Percentiles rank a stretch among this genome's conserved stretches.
These are phyloP conservation scores for Syrrhaptes paradoxus DNA, from an alignment of 2,113 vertebrate species.

Conservation along the genomic window DNA sequence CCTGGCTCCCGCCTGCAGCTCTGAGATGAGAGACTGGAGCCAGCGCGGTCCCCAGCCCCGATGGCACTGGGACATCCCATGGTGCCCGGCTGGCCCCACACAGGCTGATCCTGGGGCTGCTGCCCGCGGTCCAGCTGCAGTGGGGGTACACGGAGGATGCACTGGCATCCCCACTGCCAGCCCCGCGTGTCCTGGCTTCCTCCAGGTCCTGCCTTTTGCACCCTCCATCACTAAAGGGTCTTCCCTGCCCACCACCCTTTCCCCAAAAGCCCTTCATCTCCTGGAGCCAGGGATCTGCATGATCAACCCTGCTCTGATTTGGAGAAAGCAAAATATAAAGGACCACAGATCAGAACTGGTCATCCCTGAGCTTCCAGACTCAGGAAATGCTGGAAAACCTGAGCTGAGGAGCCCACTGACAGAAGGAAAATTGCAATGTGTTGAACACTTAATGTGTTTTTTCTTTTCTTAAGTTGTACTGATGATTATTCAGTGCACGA, in stretches of 20 bases:
- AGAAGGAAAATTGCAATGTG: background rate
- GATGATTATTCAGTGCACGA: background rate
- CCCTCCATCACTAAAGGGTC: background rate
- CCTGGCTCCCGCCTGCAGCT: conserved; percentile 67
- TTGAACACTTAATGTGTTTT: background rate
- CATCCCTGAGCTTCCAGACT: background rate
- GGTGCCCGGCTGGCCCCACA: background rate
- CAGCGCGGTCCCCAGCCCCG: background rate
- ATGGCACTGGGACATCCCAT: background rate
- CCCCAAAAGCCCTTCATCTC: background rate
- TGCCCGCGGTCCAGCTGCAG: background rate
- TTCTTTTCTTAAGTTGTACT: background rate
- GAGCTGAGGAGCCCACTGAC: background rate
- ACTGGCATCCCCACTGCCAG: background rate
- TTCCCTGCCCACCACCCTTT: background rate
- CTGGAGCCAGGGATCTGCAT: background rate
- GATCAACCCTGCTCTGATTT: background rate
- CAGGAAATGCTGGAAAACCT: background rate
- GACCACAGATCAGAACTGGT: background rate
- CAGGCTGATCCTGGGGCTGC: accelerated
- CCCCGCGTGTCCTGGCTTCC: background rate
- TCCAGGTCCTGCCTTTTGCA: background rate
- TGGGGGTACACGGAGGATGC: background rate
- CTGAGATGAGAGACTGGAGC: conserved; percentile 57
- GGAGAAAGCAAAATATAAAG: background rate